phyloP scores from a whole-genome alignment of 2,888 invertebrate genomes.

The Ischnura elegans region DNA sequence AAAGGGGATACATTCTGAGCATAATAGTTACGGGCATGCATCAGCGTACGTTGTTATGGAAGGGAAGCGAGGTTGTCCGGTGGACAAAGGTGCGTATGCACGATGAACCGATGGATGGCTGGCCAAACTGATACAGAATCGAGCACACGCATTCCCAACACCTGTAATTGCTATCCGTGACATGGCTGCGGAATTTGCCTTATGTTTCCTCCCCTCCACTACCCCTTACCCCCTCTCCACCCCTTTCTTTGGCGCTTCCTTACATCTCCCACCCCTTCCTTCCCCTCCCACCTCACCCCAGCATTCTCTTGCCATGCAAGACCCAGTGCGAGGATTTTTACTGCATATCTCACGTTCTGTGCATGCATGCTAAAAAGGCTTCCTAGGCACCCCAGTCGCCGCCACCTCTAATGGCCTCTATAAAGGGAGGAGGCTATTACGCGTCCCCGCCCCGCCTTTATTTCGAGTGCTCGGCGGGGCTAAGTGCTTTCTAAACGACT shows the following conservation, averaged over 20 bases:
- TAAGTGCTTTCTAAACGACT: background rate
- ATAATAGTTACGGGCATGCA: no score
- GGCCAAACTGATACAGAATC: slow-evolving; percentile 53
- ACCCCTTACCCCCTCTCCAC: background rate
- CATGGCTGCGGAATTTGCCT: slow-evolving; percentile 46
- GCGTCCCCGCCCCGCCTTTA: background rate
- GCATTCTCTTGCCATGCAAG: background rate
- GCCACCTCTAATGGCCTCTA: background rate
- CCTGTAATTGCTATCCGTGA: slow-evolving; percentile 62
- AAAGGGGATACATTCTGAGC: background rate
- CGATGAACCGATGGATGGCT: slow-evolving; percentile 7
- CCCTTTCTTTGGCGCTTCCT: background rate
- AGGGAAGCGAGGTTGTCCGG: background rate
- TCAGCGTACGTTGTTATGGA: background rate
- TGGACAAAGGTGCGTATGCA: background rate
- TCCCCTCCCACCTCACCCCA: background rate
- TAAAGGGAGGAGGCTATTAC: background rate
- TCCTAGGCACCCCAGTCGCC: background rate
- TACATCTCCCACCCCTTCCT: background rate
- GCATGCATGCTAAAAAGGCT: background rate
- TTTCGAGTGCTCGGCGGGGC: background rate
- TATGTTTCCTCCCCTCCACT: background rate
- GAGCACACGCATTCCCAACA: slow-evolving; percentile 58
- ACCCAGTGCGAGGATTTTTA: background rate
- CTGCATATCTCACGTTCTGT: slow-evolving; percentile 2